These are phyloP conservation scores for Chiroxiphia lanceolata DNA, from an alignment of 2,797 vertebrate genomes.

Conservation along the genomic window DNA sequence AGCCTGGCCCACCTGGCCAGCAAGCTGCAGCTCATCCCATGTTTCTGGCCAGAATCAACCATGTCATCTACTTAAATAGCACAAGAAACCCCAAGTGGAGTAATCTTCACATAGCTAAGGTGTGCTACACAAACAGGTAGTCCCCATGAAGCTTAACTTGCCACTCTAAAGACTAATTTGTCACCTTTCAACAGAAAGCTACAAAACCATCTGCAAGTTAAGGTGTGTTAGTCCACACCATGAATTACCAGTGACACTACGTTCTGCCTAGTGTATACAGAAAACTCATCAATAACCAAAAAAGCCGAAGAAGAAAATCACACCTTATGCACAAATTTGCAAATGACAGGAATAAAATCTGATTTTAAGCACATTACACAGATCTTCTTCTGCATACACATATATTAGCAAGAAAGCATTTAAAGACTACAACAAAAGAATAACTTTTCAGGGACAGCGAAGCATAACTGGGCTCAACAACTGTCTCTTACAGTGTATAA, in stretches of 20 bases:
- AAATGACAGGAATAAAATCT: background rate
- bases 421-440: background rate
- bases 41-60: background rate
- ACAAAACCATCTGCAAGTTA: background rate
- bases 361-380: background rate
- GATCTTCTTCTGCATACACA: accelerated
- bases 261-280: accelerated
- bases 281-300: background rate
- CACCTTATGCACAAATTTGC: background rate
- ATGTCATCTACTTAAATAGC: background rate
- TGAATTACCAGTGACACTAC: background rate
- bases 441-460: background rate
- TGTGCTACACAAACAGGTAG: too few relatives aligned
- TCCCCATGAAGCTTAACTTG: background rate
- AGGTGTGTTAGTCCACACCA: background rate
- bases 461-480: background rate
- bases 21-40: background rate
- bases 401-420: background rate
- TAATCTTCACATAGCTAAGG: background rate
- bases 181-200: background rate
- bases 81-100: accelerated
- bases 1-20: background rate
- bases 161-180: background rate
- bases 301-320: background rate
- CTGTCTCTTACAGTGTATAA: background rate